A percentile compares a stretch with the other conserved stretches of the same genome.
Conservation (phyloP, 2,113 vertebrate species). For the Etia nguti region DNA sequence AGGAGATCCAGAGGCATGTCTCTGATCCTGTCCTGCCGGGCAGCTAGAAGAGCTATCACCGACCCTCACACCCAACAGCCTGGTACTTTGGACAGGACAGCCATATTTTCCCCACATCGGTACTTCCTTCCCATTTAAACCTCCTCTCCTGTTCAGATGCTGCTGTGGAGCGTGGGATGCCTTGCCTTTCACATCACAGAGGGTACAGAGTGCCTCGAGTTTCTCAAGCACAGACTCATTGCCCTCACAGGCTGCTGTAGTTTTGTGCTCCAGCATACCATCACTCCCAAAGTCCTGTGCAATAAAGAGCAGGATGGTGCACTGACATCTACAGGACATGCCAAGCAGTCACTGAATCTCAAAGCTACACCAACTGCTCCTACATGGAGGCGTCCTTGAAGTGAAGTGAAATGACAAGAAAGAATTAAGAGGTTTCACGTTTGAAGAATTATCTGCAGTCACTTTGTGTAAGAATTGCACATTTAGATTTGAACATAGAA, state of each 20-base stretch:
- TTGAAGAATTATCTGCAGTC: conserved; percentile 26
- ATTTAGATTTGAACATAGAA: conserved; percentile 16
- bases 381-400: not conserved
- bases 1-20: conserved; percentile 83
- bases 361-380: not conserved
- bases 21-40: conserved; percentile 84
- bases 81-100: not conserved
- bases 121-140: not conserved
- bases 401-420: not conserved
- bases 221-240: not conserved
- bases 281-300: not conserved
- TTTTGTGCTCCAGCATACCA: not conserved
- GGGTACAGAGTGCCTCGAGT: conserved; percentile 13
- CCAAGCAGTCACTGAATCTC: not conserved
- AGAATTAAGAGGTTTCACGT: not conserved
- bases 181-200: not conserved
- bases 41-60: conserved; percentile 70
- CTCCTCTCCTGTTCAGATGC: conserved; percentile 9
- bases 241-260: not conserved
- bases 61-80: not conserved
- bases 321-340: not conserved
- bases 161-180: conserved; percentile 9
- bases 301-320: conserved; percentile 7
- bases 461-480: conserved; percentile 37
- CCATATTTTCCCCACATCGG: not conserved